Evolutionary conservation across 2,888 invertebrate species (phyloP), one percentile per base, ranked within the genome.

Genomic region (Copidosoma aretas): DNA sequence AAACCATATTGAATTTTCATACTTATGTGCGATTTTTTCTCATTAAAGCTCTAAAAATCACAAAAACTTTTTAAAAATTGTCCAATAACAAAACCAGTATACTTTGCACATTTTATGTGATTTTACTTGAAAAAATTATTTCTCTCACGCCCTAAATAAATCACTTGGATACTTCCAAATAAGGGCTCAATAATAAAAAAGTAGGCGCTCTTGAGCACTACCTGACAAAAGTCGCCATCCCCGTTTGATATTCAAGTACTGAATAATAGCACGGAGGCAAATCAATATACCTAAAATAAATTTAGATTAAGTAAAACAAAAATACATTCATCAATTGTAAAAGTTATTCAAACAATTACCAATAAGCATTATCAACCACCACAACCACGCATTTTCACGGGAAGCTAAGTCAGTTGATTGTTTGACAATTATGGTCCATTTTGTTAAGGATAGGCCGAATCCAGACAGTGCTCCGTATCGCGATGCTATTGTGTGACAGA

Each of bases 351-450:
- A 12, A 65, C 52, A 80, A 86, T 88, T 81, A 92, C 94, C 94
- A 81, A 95, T 93, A 53, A 93, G 93, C 91, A 94, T 93, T 75
- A 94, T 93, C 53, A 94, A 88, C 94, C 94, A 94, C 93, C 94
- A 94, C 39, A 95, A 87, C 94, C 94, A 95, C 62, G 92, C 92
- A 85, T 94, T 94, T 84, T 94, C 94, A 80, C 92, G 92, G 14
- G 92, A 92, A 67, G 93, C 93, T 75, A 94, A 86, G 80, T 94
- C 94, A 62, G 94, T 94, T 76, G 94, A 93, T 81, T 94, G 93
- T 82, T 95, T 95, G 15, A 95, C 95, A 79, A 96, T 96, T 77
- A 95, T 89, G 43, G 95, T 95, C 96, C 96, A 97, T 85, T 97
- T 97, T 74, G 95, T 94, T 73, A 97, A 87, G 10, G 96, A 96